Base-by-base conservation (phyloP, 2,888 invertebrate genomes). In the Gastrophysa polygoni region DNA sequence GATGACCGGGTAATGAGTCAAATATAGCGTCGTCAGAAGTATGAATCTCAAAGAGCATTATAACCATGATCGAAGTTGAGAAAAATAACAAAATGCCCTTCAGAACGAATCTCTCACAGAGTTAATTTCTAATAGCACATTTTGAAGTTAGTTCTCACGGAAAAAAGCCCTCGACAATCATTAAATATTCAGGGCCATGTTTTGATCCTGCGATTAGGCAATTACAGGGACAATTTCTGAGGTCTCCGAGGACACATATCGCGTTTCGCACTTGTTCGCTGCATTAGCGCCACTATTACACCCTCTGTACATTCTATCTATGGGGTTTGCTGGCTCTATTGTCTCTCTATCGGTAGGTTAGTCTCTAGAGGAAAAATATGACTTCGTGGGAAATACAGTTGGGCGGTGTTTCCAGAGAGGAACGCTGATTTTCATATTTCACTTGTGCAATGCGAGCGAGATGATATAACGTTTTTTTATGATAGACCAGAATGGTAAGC, bases 181-280 rank as follows among this genome's bases (percentile, higher is more conserved):
- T 73, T 69, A 72, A 73, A 71, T 70, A 73, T 73, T 71, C 70
- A 73, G 67, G 58, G 51, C 66, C 71, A 70, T 72, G 69, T 72
- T 73, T 73, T 73, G 71, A 73, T 73, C 66, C 66, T 50, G 28
- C 72, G 70, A 71, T 74, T 74, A 73, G 71, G 68, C 72, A 71
- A 74, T 73, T 73, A 72, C 71, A 68, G 68, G 62, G 71, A 71
- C 71, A 69, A 68, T 70, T 68, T 61, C 16, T 28, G 29, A 18
- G 67, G 63, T 61, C 71, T 66, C 66, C 29, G 49, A 68, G 68
- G 65, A 60, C 63, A 57, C 63, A 63, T 67, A 64, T 64, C 61
- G 56, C 56, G 59, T 61, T 47, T 34, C 59, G 44, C 46, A 34
- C 60, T 57, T 60, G 60, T 48, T 48, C 49, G 21, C 29, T 16